Percentiles rank a stretch among this genome's conserved stretches.
Conservation (phyloP, 1,140 invertebrate genomes). For the Orius laevigatus region DNA sequence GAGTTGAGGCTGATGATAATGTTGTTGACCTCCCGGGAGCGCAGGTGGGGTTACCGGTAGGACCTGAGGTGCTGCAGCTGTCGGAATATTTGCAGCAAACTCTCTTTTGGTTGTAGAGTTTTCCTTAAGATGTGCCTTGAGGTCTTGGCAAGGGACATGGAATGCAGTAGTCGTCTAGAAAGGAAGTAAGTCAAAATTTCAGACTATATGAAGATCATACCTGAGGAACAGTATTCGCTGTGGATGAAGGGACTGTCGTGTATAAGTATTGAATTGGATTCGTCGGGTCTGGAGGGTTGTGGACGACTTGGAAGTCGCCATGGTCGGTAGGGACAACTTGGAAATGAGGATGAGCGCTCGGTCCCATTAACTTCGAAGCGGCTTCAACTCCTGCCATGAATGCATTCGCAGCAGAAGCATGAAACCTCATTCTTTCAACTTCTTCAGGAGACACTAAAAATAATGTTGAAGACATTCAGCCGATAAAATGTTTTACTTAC, state of each 20-base stretch:
- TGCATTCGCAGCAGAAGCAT: slow-evolving; percentile 6
- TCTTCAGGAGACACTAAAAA: slow-evolving; percentile 11
- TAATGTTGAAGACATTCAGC: neutral
- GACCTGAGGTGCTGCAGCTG: slow-evolving; percentile 18
- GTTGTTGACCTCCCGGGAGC: slow-evolving; percentile 1
- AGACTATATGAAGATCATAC: too few species aligned
- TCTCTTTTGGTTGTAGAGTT: neutral
- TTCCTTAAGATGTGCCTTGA: too few species aligned
- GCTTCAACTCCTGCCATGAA: slow-evolving; percentile 17
- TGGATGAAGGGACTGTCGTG: slow-evolving; percentile 27
- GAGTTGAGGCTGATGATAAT: slow-evolving; percentile 11
- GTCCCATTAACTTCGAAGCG: slow-evolving; percentile 19
- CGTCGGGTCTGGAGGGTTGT: slow-evolving; percentile 2
- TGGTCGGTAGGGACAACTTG: slow-evolving; percentile 10
- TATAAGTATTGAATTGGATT: slow-evolving; percentile 30
- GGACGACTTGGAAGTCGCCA: slow-evolving; percentile 9
- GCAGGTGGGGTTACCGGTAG: too few species aligned
- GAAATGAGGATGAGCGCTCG: slow-evolving; percentile 6
- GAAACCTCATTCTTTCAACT: slow-evolving; percentile 10
- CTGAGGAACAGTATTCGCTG: slow-evolving; percentile 19
- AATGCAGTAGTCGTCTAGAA: too few species aligned
- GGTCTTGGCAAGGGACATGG: too few species aligned
- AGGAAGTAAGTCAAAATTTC: too few species aligned
- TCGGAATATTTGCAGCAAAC: neutral
- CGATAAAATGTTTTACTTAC: neutral